These are phyloP conservation scores for Phorcus lineatus DNA, from an alignment of 2,888 invertebrate species.

Conservation along the genomic window DNA sequence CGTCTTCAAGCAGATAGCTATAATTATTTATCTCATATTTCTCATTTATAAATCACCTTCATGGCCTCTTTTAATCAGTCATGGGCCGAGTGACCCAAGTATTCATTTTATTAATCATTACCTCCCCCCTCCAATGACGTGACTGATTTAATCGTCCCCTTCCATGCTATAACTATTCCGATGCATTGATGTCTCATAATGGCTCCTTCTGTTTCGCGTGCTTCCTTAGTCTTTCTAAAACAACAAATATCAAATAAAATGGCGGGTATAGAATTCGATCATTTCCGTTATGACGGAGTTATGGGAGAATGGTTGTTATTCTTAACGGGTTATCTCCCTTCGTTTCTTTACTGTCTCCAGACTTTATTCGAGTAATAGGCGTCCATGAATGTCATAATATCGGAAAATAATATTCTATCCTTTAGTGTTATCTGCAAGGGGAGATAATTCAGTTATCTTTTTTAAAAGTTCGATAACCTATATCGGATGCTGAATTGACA, in stretches of 20 bases:
- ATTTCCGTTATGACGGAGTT: no score
- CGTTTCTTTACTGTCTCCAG: no score
- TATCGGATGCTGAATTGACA: no score
- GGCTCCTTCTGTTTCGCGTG: neutral
- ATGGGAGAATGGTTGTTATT: no score
- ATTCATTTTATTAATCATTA: constrained; percentile 21
- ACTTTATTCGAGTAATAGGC: no score
- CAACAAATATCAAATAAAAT: neutral
- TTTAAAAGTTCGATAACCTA: no score
- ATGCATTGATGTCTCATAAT: constrained; percentile 1
- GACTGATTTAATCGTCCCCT: neutral
- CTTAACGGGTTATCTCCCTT: no score
- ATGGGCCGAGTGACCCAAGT: neutral
- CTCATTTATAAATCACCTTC: constrained; percentile 18
- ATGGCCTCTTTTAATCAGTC: constrained; percentile 15
- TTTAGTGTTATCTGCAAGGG: no score
- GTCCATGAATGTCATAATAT: no score
- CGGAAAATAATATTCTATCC: no score
- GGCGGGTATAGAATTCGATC: neutral
- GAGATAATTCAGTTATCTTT: no score
- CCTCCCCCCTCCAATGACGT: neutral
- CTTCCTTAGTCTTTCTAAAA: neutral
- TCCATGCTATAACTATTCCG: neutral
- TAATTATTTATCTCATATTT: constrained; percentile 27
- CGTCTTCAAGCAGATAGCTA: constrained; percentile 16